These are phyloP conservation scores for Pangasius djambal DNA, from an alignment of 2,797 vertebrate genomes.

Conservation along the genomic window DNA sequence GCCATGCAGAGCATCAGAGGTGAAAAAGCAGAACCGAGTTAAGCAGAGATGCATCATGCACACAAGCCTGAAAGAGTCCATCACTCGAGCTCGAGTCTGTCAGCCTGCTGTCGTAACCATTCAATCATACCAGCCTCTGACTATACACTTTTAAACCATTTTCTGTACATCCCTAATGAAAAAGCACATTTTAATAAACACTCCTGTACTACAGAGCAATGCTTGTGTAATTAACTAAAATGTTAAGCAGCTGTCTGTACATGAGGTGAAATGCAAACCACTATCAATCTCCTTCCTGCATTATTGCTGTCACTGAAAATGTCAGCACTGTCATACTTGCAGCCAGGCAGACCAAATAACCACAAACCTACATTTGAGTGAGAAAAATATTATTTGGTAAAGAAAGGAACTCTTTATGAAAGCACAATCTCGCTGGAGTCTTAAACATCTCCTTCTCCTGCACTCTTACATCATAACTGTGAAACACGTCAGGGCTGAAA, in stretches of 20 bases:
- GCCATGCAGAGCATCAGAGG: background rate
- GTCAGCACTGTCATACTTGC: background rate
- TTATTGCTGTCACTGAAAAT: background rate
- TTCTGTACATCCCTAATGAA: background rate
- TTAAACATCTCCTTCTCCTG: background rate
- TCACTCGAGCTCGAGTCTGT: background rate
- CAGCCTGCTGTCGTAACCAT: background rate
- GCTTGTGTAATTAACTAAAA: background rate
- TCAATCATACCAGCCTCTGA: background rate
- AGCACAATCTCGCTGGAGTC: background rate
- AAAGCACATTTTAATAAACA: background rate
- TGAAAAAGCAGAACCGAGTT: background rate
- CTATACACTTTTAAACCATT: background rate
- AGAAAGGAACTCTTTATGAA: background rate
- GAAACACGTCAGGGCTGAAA: background rate
- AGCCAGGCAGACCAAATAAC: background rate
- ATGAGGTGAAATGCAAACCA: background rate
- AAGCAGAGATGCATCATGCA: background rate
- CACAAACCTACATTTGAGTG: no score
- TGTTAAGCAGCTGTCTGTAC: background rate
- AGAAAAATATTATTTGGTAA: background rate
- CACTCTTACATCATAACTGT: background rate
- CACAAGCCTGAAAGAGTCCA: background rate
- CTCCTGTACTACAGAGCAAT: background rate
- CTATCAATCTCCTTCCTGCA: background rate